Conservation (phyloP, 2,888 invertebrate genomes). For the Drosophila incognita region DNA sequence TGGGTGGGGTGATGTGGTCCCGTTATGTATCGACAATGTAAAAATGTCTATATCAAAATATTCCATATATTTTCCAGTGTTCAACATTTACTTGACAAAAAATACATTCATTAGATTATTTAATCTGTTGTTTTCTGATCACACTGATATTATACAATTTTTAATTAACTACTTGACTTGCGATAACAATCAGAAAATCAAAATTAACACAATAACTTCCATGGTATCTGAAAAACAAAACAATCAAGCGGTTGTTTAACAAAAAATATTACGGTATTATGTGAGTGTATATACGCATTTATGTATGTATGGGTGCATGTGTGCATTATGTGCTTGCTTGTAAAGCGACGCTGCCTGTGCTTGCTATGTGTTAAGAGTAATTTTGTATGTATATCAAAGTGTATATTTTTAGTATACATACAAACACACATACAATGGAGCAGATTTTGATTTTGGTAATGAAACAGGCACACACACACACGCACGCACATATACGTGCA, state of each 20-base stretch:
- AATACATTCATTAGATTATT: not conserved
- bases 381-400: slow-evolving; percentile 43
- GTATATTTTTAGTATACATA: slow-evolving; percentile 59
- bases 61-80: not conserved
- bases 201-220: not conserved
- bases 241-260: not conserved
- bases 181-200: not conserved
- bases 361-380: slow-evolving; percentile 8
- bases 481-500: slow-evolving; percentile 1
- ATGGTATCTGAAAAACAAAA: not conserved
- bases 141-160: not conserved
- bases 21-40: slow-evolving; percentile 9
- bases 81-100: not conserved
- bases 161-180: not conserved
- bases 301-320: slow-evolving; percentile 3
- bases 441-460: slow-evolving; percentile 59
- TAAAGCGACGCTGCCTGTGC: not conserved
- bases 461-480: slow-evolving; percentile 48
- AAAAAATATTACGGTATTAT: not conserved
- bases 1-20: slow-evolving; percentile 4
- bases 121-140: not conserved
- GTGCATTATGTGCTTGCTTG: not conserved
- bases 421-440: slow-evolving; percentile 16
- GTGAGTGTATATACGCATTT: not conserved
- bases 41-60: not conserved